phyloP scores from a whole-genome alignment of 2,797 vertebrate genomes.

The Cossypha caffra region DNA sequence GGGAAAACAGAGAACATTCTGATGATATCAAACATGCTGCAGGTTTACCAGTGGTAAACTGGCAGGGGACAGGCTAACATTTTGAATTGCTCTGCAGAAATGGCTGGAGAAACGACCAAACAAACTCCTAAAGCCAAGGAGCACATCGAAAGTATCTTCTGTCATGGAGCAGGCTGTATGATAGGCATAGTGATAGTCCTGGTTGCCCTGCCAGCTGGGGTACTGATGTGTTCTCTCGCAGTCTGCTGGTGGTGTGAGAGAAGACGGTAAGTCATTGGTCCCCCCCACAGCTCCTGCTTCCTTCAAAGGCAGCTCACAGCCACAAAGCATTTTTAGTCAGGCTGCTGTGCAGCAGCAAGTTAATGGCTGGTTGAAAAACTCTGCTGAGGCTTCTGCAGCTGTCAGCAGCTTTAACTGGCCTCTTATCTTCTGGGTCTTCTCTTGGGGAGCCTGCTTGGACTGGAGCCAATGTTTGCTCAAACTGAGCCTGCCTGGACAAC shows the following conservation, averaged over 20 bases:
- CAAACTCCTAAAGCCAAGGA: rapidly evolving
- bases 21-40: neutral
- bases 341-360: neutral
- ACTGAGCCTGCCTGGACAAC: neutral
- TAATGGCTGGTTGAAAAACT: neutral
- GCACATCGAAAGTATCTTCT: neutral
- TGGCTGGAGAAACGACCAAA: neutral
- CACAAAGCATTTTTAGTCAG: neutral
- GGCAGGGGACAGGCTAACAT: neutral
- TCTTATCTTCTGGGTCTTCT: neutral
- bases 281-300: neutral
- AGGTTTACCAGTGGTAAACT: neutral
- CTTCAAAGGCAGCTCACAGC: neutral
- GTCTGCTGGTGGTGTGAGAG: neutral
- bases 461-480: neutral
- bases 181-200: neutral
- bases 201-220: neutral
- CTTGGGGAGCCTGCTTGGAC: neutral
- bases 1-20: neutral
- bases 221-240: neutral
- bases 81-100: neutral
- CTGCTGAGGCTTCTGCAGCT: neutral
- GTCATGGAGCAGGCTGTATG: neutral
- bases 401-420: neutral
- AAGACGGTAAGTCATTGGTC: neutral